Evolutionary conservation across 35 echinoderm and acorn worm genomes (phyloP).

Genomic region (Amphiura filiformis): DNA sequence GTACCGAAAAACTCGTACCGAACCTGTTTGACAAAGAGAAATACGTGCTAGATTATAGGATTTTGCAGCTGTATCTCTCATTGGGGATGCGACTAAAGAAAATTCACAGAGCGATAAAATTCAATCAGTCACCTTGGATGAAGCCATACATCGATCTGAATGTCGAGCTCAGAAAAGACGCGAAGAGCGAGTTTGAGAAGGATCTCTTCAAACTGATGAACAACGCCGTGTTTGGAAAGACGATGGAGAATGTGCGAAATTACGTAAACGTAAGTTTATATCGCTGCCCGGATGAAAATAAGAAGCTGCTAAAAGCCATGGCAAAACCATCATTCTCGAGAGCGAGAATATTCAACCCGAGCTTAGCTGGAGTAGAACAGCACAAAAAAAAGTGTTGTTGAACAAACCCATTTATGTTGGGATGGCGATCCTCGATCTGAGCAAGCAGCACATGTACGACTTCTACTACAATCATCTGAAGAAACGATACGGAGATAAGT

Average conservation of each 20-base stretch:
- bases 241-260: constrained; percentile 7
- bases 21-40: not conserved
- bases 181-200: constrained; percentile 14
- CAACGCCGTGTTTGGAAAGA: constrained; percentile 1
- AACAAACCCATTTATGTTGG: constrained; percentile 18
- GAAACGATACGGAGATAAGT: not conserved
- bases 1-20: not conserved
- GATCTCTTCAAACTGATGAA: constrained; percentile 29
- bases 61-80: constrained; percentile 1
- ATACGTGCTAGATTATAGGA: constrained; percentile 6
- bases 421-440: not conserved
- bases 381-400: not conserved
- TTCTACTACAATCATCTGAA: not conserved
- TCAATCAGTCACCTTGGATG: not conserved
- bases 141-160: not conserved
- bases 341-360: not conserved
- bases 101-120: not conserved
- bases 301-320: not conserved
- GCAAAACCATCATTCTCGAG: not conserved
- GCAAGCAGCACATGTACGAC: constrained; percentile 22
- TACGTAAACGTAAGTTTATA: not conserved
- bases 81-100: not conserved
- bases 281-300: not conserved
- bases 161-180: not conserved
- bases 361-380: not conserved